Base-by-base conservation (phyloP, 2,797 vertebrate species). In the Channa striata region DNA sequence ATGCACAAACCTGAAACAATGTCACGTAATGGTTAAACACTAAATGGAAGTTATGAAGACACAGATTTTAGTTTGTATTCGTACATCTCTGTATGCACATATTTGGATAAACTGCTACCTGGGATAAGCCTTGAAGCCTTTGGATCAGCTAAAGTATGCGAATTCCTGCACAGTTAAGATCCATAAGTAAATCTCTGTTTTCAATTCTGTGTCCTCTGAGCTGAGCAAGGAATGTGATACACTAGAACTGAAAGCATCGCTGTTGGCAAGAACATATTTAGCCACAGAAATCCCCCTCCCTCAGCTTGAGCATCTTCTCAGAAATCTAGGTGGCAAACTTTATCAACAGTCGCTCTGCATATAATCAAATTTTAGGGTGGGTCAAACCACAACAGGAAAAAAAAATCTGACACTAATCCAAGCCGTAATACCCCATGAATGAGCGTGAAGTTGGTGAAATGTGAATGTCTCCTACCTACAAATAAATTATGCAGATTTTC, bases 171-270 rank as follows among this genome's bases (percentile, higher is more conserved):
- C 74, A 66, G 21, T 68, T 75, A 53, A 81, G 67, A 85, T 87
- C 80, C 79, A 77, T 84, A 72, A 79, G 77, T 82, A 69, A 85
- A 80, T 74, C 69, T 74, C 46, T 92, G 89, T 82, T 91, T 91
- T 85, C 76, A 90, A 88, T 89, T 85, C 61, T 40, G 77, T 85
- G 83, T 82, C 80, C 87, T 81, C 39, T 1, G 52, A 42, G 77
- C 63, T 53, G 63, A 59, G 60, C 0, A 40, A 84, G 89, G 89
- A 90, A 91, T 85, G 82, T 48, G 74, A 68, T 73, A 56, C 61
- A 39, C 66, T 82, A 81, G 74, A 92, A 86, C 52, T 1, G 33
- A 70, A 71, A 91, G 77, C 54, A 80, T 90, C 92, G 88, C 72
- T 88, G 66, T 91, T 91, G 89, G 89, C 88, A 76, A 40, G 66